Base-by-base conservation (phyloP, 2,888 invertebrate species). In the Cephus nigrinus region DNA sequence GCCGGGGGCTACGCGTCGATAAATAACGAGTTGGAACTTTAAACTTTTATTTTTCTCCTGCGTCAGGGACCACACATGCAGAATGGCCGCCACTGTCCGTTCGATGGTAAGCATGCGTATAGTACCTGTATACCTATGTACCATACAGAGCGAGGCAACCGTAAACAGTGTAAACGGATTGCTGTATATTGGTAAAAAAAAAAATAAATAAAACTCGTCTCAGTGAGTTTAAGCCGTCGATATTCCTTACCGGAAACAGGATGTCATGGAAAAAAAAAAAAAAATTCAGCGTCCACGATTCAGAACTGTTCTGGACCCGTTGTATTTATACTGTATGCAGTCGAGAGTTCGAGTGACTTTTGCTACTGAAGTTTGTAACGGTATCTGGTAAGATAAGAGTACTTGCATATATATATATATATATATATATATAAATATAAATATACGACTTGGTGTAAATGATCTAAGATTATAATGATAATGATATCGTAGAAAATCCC, bases 121-220 rank as follows among this genome's bases (percentile, higher is more conserved):
- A 71, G 31, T 71, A 1, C 0, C 12, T 71, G 32, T 11, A 31
- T 71, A 71, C 23, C 12, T 9, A 11, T 23, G 0, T 11, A 69
- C 69, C 3, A 5, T 40, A 40, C 0, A 5, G 36, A 36, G 15
- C 36, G 4, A 36, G 36, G 40, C 40, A 23, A 5, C 40, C 23
- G 40, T 40, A 40, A 23, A 23, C 55, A 55, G 23, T 55, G 55
- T 68, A 69, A 55, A 72, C n/a, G 23, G 9, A 69, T 75, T 79
- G 76, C 75, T 79, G 74, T 75, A 80, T 75, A 72, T 76, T 79
- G 76, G 2, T 40, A 9, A 55, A 23, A 23, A 40, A 76, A 79
- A 83, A 15, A 76, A 80, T 83, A 86, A 89, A 89, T 88, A 89
- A 89, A 86, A 85, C 86, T 84, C 86, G 85, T 85, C 88, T 86